A percentile compares a stretch with the other conserved stretches of the same genome.
Conservation (phyloP, 1,140 invertebrate species). For the Caenorhabditis tropicalis region DNA sequence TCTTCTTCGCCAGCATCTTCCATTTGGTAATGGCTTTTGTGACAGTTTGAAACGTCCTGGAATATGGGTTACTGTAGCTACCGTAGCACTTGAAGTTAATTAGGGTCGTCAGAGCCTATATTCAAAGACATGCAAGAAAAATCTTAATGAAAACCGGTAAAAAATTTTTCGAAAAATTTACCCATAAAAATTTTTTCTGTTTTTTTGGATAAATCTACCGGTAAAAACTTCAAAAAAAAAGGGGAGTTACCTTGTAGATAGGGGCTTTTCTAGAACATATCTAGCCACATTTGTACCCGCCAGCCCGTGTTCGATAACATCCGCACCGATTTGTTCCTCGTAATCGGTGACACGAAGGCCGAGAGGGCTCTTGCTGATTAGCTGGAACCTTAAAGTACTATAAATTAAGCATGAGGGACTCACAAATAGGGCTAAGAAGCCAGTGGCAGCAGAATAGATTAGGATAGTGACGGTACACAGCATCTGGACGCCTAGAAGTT, state of each 20-base stretch:
- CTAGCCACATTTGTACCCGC: slow-evolving; percentile 57
- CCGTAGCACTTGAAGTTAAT: no score
- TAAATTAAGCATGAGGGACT: not conserved
- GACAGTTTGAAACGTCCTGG: slow-evolving; percentile 57
- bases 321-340: slow-evolving; percentile 61
- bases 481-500: slow-evolving; percentile 55
- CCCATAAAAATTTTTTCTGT: no score
- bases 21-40: slow-evolving; percentile 62
- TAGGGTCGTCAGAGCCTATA: no score
- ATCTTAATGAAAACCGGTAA: no score
- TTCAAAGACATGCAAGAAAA: no score
- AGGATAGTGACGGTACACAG: slow-evolving; percentile 48
- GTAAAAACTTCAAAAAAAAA: no score
- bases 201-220: no score
- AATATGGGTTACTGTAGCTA: no score
- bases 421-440: slow-evolving; percentile 54
- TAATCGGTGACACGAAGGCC: slow-evolving; percentile 59
- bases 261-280: slow-evolving; percentile 58
- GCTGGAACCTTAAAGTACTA: slow-evolving; percentile 9
- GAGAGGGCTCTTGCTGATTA: slow-evolving; percentile 57
- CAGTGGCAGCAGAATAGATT: slow-evolving; percentile 50
- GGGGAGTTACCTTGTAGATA: slow-evolving; percentile 52
- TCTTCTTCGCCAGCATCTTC: slow-evolving; percentile 60
- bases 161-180: no score
- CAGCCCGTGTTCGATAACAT: slow-evolving; percentile 59